Percentiles rank a stretch among this genome's conserved stretches.
phyloP scores from a whole-genome alignment of 2,888 invertebrate genomes.

The Electrophaes corylata region DNA sequence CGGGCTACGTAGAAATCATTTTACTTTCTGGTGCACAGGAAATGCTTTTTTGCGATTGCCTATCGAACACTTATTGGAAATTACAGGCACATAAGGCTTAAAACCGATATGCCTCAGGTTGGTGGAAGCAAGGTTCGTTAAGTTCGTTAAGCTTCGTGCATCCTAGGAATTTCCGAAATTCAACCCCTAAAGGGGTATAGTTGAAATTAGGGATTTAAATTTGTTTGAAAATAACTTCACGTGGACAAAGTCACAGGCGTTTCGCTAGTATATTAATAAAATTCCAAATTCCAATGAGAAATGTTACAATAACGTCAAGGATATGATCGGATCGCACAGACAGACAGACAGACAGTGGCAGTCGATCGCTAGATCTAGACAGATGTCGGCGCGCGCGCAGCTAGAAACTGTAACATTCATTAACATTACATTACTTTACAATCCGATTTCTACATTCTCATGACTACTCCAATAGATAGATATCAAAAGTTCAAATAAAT shows the following conservation, averaged over 20 bases:
- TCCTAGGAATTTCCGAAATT: too few relatives aligned
- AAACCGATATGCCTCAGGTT: too few relatives aligned
- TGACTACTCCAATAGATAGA: background rate
- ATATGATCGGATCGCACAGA: slow-evolving; percentile 13
- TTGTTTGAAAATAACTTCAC: too few relatives aligned
- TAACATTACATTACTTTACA: slow-evolving; percentile 18
- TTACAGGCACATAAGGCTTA: background rate
- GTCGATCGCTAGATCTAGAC: slow-evolving; percentile 28
- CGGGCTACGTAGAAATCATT: slow-evolving; percentile 29
- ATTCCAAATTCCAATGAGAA: slow-evolving; percentile 9
- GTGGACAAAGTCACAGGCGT: too few relatives aligned
- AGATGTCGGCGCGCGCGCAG: slow-evolving; percentile 17
- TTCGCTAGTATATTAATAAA: background rate
- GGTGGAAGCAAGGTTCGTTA: too few relatives aligned
- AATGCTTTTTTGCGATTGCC: slow-evolving; percentile 14
- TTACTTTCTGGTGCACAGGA: slow-evolving; percentile 33
- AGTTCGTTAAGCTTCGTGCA: too few relatives aligned
- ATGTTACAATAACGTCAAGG: background rate
- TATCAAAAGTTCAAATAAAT: background rate
- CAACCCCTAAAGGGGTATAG: too few relatives aligned
- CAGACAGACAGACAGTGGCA: slow-evolving; percentile 23
- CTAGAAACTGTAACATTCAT: slow-evolving; percentile 11
- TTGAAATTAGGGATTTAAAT: too few relatives aligned
- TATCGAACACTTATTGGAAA: slow-evolving; percentile 19
- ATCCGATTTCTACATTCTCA: slow-evolving; percentile 5